Evolutionary conservation across 2,113 vertebrate species (phyloP).

Genomic region (Holacanthus passer): DNA sequence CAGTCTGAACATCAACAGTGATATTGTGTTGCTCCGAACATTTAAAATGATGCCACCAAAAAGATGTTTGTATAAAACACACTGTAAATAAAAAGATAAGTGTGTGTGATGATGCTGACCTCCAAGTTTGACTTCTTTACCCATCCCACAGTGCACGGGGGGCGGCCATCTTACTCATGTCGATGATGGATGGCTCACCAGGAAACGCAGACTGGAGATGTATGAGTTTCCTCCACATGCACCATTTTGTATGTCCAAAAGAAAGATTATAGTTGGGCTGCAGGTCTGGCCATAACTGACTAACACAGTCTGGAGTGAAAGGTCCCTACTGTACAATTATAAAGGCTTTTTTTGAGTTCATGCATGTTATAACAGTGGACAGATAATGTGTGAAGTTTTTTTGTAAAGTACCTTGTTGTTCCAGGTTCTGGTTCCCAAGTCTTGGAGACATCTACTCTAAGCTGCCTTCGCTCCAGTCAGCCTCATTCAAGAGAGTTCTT

Average conservation of each 20-base stretch:
- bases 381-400: neutral
- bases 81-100: constrained; percentile 25
- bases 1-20: constrained; percentile 46
- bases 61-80: neutral
- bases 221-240: constrained; percentile 38
- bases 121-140: constrained; percentile 54
- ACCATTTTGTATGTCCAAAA: constrained; percentile 7
- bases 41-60: constrained; percentile 31
- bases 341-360: neutral
- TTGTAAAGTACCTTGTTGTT: neutral
- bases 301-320: neutral
- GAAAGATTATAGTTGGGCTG: constrained; percentile 14
- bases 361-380: neutral
- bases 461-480: neutral
- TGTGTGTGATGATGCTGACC: constrained; percentile 35
- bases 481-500: neutral
- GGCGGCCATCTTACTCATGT: constrained; percentile 19
- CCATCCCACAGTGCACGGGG: constrained; percentile 9
- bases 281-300: neutral
- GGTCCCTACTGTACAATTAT: neutral
- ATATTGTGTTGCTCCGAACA: constrained; percentile 39
- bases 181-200: constrained; percentile 52
- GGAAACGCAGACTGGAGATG: constrained; percentile 45
- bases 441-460: neutral
- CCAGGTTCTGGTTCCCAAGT: neutral